These are phyloP conservation scores for Scrobipalpa atriplicella DNA, from an alignment of 2,888 invertebrate genomes.

Conservation along the genomic window DNA sequence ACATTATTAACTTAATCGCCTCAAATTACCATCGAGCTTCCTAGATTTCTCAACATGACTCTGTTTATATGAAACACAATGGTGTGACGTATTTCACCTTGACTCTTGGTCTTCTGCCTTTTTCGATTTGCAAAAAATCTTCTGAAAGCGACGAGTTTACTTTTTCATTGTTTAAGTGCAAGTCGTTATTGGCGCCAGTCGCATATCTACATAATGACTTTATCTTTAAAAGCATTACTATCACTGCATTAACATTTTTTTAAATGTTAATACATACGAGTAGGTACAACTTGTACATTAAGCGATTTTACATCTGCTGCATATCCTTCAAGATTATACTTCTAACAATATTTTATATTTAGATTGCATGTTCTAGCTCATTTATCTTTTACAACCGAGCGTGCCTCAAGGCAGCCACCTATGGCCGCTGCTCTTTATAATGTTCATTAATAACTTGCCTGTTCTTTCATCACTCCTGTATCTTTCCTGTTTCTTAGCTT, in stretches of 20 bases:
- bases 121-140: neutral
- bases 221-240: neutral
- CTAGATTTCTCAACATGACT: slow-evolving; percentile 5
- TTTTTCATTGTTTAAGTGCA: neutral
- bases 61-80: slow-evolving; percentile 4
- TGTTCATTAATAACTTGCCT: neutral
- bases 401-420: neutral
- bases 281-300: too few relatives aligned
- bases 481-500: neutral
- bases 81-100: slow-evolving; percentile 6
- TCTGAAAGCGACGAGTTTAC: neutral
- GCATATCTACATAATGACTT: neutral
- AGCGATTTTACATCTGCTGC: too few relatives aligned
- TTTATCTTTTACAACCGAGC: too few relatives aligned
- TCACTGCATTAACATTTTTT: too few relatives aligned
- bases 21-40: neutral
- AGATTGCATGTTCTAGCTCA: too few relatives aligned
- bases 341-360: too few relatives aligned
- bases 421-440: neutral
- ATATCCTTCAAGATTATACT: too few relatives aligned
- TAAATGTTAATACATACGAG: too few relatives aligned
- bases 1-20: neutral
- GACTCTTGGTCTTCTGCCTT: slow-evolving; percentile 8
- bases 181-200: neutral
- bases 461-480: slow-evolving; percentile 7